A percentile compares a stretch with the other conserved stretches of the same genome.
These are phyloP conservation scores for Caenorhabditis remanei DNA, from an alignment of 1,140 invertebrate species.

Conservation along the genomic window DNA sequence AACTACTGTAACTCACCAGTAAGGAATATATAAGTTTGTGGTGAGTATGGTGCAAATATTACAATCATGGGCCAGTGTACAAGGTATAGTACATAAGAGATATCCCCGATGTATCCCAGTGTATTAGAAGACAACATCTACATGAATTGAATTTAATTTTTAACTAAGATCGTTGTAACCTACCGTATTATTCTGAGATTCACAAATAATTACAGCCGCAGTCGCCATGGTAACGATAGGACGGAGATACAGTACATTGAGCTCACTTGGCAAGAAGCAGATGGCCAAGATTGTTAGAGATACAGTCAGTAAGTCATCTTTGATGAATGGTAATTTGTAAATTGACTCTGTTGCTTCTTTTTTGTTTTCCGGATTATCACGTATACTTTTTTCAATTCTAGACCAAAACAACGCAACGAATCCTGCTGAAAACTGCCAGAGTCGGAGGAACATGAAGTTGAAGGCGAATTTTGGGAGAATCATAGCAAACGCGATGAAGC, in stretches of 20 bases:
- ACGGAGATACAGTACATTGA: not conserved
- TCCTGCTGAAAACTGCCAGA: conserved; percentile 54
- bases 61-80: not conserved
- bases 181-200: not conserved
- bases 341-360: not conserved
- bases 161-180: no score
- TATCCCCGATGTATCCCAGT: conserved; percentile 10
- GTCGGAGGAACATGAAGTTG: conserved; percentile 24
- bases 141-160: not conserved
- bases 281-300: not conserved
- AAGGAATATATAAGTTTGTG: no score
- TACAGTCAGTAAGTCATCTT: not conserved
- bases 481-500: not conserved
- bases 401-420: conserved; percentile 19
- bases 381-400: not conserved
- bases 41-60: no score
- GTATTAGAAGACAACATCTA: not conserved
- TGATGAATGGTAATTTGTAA: not conserved
- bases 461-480: conserved; percentile 19
- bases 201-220: not conserved
- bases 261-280: not conserved
- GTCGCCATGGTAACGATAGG: not conserved
- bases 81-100: conserved; percentile 31
- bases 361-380: not conserved
- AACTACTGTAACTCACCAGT: no score